phyloP scores from a whole-genome alignment of 2,888 invertebrate genomes.

The Philaethria dido region DNA sequence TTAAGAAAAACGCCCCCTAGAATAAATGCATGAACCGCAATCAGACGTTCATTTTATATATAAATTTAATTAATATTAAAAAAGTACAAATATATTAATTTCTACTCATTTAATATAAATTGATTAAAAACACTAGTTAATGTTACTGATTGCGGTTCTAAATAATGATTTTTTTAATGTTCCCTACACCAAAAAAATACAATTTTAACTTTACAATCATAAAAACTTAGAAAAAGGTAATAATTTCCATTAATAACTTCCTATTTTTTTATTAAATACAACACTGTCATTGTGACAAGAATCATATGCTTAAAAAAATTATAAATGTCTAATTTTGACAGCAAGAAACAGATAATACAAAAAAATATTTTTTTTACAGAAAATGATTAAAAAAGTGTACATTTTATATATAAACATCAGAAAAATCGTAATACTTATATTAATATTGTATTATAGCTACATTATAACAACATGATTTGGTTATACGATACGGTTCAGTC shows the following conservation, averaged over 20 bases:
- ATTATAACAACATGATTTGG: conserved; percentile 37
- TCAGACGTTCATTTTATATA: background rate
- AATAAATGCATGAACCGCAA: conserved; percentile 3
- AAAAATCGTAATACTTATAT: conserved; percentile 19
- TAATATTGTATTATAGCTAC: conserved; percentile 19
- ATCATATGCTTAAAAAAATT: no score
- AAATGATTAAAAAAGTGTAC: conserved; percentile 1
- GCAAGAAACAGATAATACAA: conserved; percentile 1
- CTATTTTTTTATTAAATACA: no score
- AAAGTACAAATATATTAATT: background rate
- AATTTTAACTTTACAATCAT: background rate
- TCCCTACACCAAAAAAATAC: conserved; percentile 1
- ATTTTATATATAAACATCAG: background rate
- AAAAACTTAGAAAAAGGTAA: background rate
- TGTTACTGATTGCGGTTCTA: background rate
- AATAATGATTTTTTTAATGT: conserved; percentile 1
- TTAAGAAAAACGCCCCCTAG: background rate
- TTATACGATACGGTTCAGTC: conserved; percentile 53
- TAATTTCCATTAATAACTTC: no score
- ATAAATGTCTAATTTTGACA: background rate
- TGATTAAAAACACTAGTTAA: background rate
- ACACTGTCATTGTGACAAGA: no score
- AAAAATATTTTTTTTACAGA: background rate
- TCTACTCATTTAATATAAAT: background rate
- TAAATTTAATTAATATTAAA: background rate